phyloP scores from a whole-genome alignment of 2,888 invertebrate genomes.

The Agonopterix heracliana region DNA sequence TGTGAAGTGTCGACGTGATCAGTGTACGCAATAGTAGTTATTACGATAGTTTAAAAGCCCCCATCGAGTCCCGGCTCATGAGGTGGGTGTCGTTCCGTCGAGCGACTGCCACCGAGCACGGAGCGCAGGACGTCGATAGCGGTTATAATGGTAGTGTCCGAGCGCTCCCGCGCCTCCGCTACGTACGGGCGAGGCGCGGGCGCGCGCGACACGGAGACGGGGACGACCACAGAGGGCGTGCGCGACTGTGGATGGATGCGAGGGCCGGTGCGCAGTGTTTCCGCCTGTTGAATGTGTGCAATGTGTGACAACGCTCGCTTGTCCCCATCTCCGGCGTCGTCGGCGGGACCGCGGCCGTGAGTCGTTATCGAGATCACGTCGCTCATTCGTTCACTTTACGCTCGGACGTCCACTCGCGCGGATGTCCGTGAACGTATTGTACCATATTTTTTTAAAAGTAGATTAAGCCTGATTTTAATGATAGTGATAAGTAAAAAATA shows the following conservation, averaged over 20 bases:
- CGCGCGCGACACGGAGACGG: constrained; percentile 60
- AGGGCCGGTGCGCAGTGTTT: constrained; percentile 34
- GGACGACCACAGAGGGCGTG: constrained; percentile 68
- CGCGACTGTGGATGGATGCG: constrained; percentile 60
- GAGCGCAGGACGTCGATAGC: constrained; percentile 62
- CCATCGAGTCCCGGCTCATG: constrained; percentile 58
- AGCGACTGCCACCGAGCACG: constrained; percentile 35
- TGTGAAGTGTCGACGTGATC: constrained; percentile 58
- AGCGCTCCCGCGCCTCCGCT: constrained; percentile 50
- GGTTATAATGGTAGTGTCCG: constrained; percentile 62
- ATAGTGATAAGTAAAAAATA: constrained; percentile 69
- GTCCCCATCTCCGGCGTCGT: constrained; percentile 68
- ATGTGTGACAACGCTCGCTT: constrained; percentile 63
- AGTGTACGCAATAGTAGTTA: constrained; percentile 73
- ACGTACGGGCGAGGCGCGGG: constrained; percentile 43
- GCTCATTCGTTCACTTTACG: constrained; percentile 72
- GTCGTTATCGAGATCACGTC: constrained; percentile 71
- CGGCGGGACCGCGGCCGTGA: constrained; percentile 66
- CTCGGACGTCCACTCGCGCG: constrained; percentile 46
- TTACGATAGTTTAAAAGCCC: constrained; percentile 64
- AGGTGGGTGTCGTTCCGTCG: constrained; percentile 36
- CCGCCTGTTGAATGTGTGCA: constrained; percentile 37
- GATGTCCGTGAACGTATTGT: constrained; percentile 65
- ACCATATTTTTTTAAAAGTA: constrained; percentile 69
- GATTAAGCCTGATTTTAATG: constrained; percentile 65